These are phyloP conservation scores for Sarcophaga caerulescens DNA, from an alignment of 2,888 invertebrate species.

Conservation along the genomic window DNA sequence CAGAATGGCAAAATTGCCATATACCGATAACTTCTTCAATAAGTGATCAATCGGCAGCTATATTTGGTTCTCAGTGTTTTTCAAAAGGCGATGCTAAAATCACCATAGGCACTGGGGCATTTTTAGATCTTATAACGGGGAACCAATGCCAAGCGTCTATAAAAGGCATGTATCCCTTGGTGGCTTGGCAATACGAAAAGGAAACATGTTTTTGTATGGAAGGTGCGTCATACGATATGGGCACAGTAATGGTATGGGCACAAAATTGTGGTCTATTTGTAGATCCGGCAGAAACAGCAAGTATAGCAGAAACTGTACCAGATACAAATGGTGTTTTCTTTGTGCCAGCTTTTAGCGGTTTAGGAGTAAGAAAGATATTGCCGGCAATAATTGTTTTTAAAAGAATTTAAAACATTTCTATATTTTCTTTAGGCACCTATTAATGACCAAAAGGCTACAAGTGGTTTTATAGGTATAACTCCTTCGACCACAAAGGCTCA, in stretches of 20 bases:
- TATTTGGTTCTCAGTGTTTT: slow-evolving; percentile 93
- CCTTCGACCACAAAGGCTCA: slow-evolving; percentile 90
- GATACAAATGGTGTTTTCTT: slow-evolving; percentile 91
- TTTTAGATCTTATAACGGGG: slow-evolving; percentile 92
- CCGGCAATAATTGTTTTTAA: background rate
- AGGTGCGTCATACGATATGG: slow-evolving; percentile 93
- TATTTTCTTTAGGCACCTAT: slow-evolving; percentile 88
- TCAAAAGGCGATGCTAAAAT: slow-evolving; percentile 90
- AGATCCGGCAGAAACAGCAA: slow-evolving; percentile 85
- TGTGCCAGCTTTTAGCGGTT: slow-evolving; percentile 93
- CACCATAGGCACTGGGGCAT: slow-evolving; percentile 95
- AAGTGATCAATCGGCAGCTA: slow-evolving; percentile 90
- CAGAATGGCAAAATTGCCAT: slow-evolving; percentile 76
- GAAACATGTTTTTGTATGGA: slow-evolving; percentile 90
- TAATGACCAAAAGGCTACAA: slow-evolving; percentile 91
- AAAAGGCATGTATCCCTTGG: slow-evolving; percentile 93
- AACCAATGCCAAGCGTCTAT: slow-evolving; percentile 88
- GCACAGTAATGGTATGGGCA: slow-evolving; percentile 93
- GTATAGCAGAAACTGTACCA: slow-evolving; percentile 86
- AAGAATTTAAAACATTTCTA: background rate
- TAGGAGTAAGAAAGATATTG: slow-evolving; percentile 85
- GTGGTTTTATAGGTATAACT: slow-evolving; percentile 87
- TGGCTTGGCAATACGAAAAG: slow-evolving; percentile 87
- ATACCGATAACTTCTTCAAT: slow-evolving; percentile 86
- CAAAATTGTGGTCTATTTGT: slow-evolving; percentile 86